phyloP scores from a whole-genome alignment of 1,140 invertebrate species.

The Apis florea region DNA sequence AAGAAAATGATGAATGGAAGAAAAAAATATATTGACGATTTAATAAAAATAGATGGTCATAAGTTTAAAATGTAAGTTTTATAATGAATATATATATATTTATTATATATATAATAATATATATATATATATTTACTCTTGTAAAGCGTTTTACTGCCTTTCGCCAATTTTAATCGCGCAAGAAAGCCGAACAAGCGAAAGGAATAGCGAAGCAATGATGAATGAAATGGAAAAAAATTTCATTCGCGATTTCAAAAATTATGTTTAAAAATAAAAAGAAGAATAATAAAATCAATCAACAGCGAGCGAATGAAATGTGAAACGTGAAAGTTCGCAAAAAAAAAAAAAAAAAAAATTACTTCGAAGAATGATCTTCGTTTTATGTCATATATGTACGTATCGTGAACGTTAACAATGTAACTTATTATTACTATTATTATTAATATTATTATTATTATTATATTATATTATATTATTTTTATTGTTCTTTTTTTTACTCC shows the following conservation, averaged over 20 bases:
- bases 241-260: conserved; percentile 22
- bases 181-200: conserved; percentile 56
- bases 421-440: conserved; percentile 34
- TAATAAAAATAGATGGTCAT: conserved; percentile 61
- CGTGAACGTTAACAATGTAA: conserved; percentile 23
- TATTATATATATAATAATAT: conserved; percentile 11
- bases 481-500: conserved; percentile 7
- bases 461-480: conserved; percentile 11
- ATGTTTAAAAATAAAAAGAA: conserved; percentile 38
- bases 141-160: conserved; percentile 58
- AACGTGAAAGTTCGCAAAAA: conserved; percentile 9
- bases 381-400: neutral
- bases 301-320: neutral
- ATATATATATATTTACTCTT: conserved; percentile 35
- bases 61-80: conserved; percentile 71
- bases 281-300: conserved; percentile 43
- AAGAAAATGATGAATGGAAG: conserved; percentile 48
- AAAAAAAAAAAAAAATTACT: conserved; percentile 1
- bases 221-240: conserved; percentile 30
- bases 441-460: conserved; percentile 26
- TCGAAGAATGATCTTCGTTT: neutral
- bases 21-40: conserved; percentile 76
- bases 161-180: conserved; percentile 52
- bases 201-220: conserved; percentile 50
- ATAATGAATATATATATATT: conserved; percentile 61